Evolutionary conservation across 2,797 vertebrate species (phyloP), one percentile per base, ranked within the genome.

Genomic region (Coregonus ussuriensis): DNA sequence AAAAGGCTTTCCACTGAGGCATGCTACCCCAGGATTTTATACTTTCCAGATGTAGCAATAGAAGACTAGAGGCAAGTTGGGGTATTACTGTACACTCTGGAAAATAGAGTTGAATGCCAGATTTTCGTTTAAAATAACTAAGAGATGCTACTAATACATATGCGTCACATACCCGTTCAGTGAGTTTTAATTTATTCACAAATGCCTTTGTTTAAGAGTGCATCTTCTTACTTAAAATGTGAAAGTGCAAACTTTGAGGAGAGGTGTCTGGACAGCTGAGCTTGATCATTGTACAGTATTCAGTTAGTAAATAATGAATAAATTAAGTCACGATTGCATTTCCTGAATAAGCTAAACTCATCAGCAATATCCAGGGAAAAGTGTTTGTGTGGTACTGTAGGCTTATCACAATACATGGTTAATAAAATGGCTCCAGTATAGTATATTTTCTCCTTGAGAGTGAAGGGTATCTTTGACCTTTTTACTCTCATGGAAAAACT

Each of bases 1-100:
- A 15, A 71, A 31, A 33, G 52, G 0, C 9, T 67, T 31, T 67
- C 31, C 31, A 33, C 4, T 35, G 67, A 70, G 67, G 67, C 37
- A 37, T 69, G 33, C 52, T 18, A 25, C 29, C 52, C 25, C 25
- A 35, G 11, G 41, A 29, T 52, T 53, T 33, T 18, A 53, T 35
- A 16, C 7, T 72, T 72, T 72, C 71, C 71, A 72, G 71, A 72
- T 72, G 71, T 72, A 35, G 51, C 25, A 72, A 51, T 62, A 62
- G 16, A 31, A 18, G 71, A 56, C 15, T 18, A 18, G 15, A 56
- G 15, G 16, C 15, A 15, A 1, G 6, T 15, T 16, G 5, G 14
- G 25, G 51, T 72, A 72, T 35, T 33, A 67, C 51, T 54, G 25
- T 72, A 33, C 29, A 9, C 53, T 33, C 21, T 56, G 29, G 51